Percentiles rank a stretch among this genome's conserved stretches.
phyloP scores from a whole-genome alignment of 2,888 invertebrate genomes.

The Cybosia mesomella region DNA sequence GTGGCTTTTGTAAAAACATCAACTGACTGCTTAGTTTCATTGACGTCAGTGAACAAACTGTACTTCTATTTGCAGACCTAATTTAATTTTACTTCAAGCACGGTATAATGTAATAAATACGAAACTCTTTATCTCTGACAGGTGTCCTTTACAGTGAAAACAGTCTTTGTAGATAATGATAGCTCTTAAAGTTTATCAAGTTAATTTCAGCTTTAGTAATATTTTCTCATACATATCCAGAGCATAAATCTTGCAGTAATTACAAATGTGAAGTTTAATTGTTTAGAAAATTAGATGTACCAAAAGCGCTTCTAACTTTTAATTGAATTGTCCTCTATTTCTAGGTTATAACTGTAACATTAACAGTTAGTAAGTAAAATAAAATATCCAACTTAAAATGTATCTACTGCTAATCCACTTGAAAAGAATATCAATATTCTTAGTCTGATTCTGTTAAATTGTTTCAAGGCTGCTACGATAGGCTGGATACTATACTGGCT shows the following conservation, averaged over 20 bases:
- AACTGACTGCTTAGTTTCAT: neutral
- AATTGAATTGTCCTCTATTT: neutral
- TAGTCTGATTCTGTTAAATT: no score
- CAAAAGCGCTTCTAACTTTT: neutral
- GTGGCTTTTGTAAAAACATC: neutral
- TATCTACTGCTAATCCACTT: neutral
- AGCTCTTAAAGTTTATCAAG: neutral
- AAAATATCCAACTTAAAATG: neutral
- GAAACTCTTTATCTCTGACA: neutral
- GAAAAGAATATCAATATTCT: neutral
- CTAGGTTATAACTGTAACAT: neutral
- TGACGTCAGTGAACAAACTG: conserved; percentile 1
- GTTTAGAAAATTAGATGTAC: neutral
- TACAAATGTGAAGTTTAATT: neutral
- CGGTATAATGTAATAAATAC: neutral
- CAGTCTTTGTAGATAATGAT: neutral
- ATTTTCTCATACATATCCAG: neutral
- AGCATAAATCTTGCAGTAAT: neutral
- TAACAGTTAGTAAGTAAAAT: neutral
- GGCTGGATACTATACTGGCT: no score
- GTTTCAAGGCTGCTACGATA: no score
- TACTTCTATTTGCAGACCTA: conserved; percentile 1
- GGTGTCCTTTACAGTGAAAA: neutral
- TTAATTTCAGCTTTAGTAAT: neutral
- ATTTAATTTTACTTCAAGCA: neutral